Evolutionary conservation across 2,888 invertebrate species (phyloP), one percentile per base, ranked within the genome.

Genomic region (Syrista parreyssii): DNA sequence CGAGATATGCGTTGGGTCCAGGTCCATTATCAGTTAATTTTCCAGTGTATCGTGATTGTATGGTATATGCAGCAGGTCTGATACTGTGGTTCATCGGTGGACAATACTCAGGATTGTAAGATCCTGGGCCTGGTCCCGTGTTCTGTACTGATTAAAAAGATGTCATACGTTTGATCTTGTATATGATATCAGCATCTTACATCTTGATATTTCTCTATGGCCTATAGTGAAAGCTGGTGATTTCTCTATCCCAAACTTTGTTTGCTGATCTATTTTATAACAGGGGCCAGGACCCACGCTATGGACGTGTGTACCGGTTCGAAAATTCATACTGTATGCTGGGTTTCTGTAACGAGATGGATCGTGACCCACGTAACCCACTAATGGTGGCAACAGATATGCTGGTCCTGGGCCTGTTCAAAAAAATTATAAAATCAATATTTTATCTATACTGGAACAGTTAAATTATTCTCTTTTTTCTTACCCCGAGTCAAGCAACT

Each of bases 331-430:
- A 74, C 94, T 94, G 89, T 92, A 95, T 89, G 94, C 94, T 9
- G 95, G 95, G 89, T 93, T 93, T 82, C 95, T 92, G 87, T 92
- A 91, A 23, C 92, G 93, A 12, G 94, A 94, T 32, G 93, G 93
- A 91, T 95, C 95, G 91, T 95, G 95, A 31, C 89, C 86, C 15
- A 92, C 89, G 89, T 92, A 94, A 3, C 95, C 95, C 68, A 94
- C 93, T 34, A 94, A 93, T 1, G 94, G 91, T 23, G 94, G 95
- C 79, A 96, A 92, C 89, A 89, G 86, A 90, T 95, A 95, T 76
- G 93, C 93, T 36, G 95, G 95, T 3, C 95, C 95, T 76, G 95
- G 95, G 74, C 95, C 95, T 95, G 75, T 35, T 68, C 6, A 23
- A 15, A 68, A 34, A 11, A 40, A 40, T 36, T 74, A 34, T 33